phyloP scores from a whole-genome alignment of 1,140 invertebrate genomes.

The Zaprionus ghesquierei region DNA sequence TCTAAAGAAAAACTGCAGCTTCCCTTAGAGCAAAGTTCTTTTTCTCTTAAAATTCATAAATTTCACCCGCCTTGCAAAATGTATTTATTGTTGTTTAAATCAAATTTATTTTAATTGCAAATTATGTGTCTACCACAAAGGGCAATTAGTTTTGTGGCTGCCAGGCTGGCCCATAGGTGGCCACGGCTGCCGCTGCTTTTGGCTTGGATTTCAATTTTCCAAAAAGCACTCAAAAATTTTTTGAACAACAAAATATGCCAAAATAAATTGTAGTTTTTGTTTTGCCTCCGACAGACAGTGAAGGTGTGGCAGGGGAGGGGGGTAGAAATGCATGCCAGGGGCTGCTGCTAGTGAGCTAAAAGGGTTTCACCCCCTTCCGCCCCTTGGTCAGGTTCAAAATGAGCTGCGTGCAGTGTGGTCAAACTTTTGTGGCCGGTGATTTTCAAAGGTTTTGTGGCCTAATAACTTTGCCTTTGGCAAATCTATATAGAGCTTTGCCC shows the following conservation, averaged over 20 bases:
- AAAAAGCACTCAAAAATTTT: conserved; percentile 23
- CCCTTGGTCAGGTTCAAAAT: conserved; percentile 19
- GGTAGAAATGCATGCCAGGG: background rate
- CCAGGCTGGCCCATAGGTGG: background rate
- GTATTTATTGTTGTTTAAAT: conserved; percentile 55
- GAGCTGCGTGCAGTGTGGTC: conserved; percentile 22
- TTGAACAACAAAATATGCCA: conserved; percentile 11
- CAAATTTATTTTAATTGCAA: conserved; percentile 66
- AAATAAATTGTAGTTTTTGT: conserved; percentile 22
- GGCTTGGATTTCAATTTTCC: conserved; percentile 8
- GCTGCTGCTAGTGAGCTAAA: background rate
- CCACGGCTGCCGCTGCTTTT: background rate
- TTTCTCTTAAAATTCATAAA: conserved; percentile 54
- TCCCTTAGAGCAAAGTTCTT: background rate
- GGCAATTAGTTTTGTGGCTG: conserved; percentile 12
- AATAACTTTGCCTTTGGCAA: conserved; percentile 17
- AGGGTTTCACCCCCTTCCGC: background rate
- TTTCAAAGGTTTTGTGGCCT: conserved; percentile 37
- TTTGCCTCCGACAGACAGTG: background rate
- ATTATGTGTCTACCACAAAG: conserved; percentile 34
- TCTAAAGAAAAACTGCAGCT: conserved; percentile 14
- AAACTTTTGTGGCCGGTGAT: conserved; percentile 40
- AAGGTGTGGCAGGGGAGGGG: background rate
- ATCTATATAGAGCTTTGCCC: background rate
- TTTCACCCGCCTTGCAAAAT: no score